Evolutionary conservation across 1,140 invertebrate species (phyloP), one percentile per base, ranked within the genome.

Genomic region (Camponotus pennsylvanicus): DNA sequence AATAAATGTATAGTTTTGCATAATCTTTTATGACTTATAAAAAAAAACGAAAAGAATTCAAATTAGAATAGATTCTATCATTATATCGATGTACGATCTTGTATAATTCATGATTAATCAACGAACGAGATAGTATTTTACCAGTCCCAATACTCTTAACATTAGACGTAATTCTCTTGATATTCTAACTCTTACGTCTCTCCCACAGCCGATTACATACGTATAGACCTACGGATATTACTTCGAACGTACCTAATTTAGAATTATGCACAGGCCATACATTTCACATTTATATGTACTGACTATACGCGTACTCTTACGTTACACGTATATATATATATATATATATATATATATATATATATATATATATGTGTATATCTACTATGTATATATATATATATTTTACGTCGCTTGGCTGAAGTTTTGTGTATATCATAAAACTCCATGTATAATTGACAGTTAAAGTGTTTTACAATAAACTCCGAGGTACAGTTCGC

Each of bases 261-360:
- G 90, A 91, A 91, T 91, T 88, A 91, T 90, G 87, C 87, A 87
- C 89, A 90, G 90, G 90, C 80, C 90, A 76, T 90, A 90, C 83
- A 88, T 88, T 79, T 73, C 75, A 90, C 88, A 90, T 86, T 69
- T 85, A 89, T 69, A 83, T 83, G 40, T 75, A 83, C 67, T 40
- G 69, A 37, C 40, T 71, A 71, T 71, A 82, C 78, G 78, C 77
- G 59, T 83, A 83, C 45, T 49, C 49, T 59, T 64, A 67, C 42
- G 21, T 59, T 55, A 57, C 66, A 80, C 78, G 34, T 71, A 71
- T 55, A 45, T 49, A 34, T 45, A 49, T 64, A 13, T 70, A 70
- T 37, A 66, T 13, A 27, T 27, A 27, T 27, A 27, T 27, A 27
- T 27, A 27, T 27, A 27, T 27, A 27, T 27, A 82, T 55, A 45